Conservation (phyloP, 2,888 invertebrate species). For the Reticulitermes lucifugus region DNA sequence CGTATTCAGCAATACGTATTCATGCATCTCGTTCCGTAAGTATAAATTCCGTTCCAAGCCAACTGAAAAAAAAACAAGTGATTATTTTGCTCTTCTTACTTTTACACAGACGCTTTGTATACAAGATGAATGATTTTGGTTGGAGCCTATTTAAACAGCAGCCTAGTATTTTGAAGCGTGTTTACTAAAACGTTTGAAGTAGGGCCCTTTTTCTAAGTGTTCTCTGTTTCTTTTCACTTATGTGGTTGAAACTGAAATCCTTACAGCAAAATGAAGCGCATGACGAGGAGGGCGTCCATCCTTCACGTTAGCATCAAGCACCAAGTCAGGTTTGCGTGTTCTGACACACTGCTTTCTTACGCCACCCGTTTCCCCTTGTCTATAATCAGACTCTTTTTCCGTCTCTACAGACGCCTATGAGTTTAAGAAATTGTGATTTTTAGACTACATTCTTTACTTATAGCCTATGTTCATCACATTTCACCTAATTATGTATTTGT, state of each 20-base stretch:
- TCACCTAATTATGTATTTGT: background rate
- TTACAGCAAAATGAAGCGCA: background rate
- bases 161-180: slow-evolving; percentile 21
- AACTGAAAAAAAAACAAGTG: background rate
- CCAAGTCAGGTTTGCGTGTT: too few relatives aligned
- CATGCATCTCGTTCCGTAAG: background rate
- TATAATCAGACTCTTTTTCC: too few relatives aligned
- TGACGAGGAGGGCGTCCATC: background rate
- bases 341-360: too few relatives aligned
- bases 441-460: too few relatives aligned
- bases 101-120: slow-evolving; percentile 25
- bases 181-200: background rate
- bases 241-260: slow-evolving; percentile 16
- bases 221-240: background rate
- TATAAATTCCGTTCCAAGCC: background rate
- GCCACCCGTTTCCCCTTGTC: too few relatives aligned
- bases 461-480: too few relatives aligned
- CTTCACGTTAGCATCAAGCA: too few relatives aligned
- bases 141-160: slow-evolving; percentile 32
- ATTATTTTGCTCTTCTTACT: background rate
- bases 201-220: background rate
- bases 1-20: background rate
- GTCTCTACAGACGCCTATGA: too few relatives aligned
- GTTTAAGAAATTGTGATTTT: too few relatives aligned
- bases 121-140: slow-evolving; percentile 27